These are phyloP conservation scores for Alaudala cheleensis DNA, from an alignment of 2,113 vertebrate genomes.

Conservation along the genomic window DNA sequence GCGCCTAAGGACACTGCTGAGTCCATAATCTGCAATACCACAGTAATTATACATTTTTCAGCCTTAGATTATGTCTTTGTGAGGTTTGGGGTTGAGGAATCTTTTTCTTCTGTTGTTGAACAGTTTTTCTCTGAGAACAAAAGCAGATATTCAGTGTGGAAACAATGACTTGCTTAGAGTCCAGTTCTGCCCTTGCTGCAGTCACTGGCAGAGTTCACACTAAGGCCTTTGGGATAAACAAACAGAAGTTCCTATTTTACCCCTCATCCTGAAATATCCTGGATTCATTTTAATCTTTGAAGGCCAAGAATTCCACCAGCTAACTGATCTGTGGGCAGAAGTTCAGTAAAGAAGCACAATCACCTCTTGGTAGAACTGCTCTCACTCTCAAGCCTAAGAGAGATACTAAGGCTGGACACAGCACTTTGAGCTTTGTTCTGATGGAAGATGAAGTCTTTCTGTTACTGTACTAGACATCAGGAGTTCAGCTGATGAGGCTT, in stretches of 20 bases:
- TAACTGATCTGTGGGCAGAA: not conserved
- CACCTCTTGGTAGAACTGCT: not conserved
- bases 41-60: slow-evolving; percentile 30
- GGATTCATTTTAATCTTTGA: not conserved
- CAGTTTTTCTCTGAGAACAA: not conserved
- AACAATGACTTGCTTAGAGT: not conserved
- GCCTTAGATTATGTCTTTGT: not conserved
- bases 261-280: not conserved
- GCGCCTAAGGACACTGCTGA: not conserved
- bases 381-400: not conserved
- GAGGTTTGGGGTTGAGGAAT: not conserved
- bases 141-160: not conserved
- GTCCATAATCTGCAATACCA: not conserved
- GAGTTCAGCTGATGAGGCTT: not conserved
- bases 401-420: not conserved
- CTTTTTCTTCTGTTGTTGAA: not conserved
- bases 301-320: not conserved
- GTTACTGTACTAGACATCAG: not conserved
- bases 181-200: not conserved
- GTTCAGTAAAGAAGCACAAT: not conserved
- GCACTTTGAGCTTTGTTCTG: not conserved
- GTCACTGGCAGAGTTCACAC: not conserved
- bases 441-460: not conserved
- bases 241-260: not conserved
- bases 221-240: not conserved